Percentiles rank a stretch among this genome's conserved stretches.
Conservation (phyloP, 2,888 invertebrate species). For the Germaria angustata region DNA sequence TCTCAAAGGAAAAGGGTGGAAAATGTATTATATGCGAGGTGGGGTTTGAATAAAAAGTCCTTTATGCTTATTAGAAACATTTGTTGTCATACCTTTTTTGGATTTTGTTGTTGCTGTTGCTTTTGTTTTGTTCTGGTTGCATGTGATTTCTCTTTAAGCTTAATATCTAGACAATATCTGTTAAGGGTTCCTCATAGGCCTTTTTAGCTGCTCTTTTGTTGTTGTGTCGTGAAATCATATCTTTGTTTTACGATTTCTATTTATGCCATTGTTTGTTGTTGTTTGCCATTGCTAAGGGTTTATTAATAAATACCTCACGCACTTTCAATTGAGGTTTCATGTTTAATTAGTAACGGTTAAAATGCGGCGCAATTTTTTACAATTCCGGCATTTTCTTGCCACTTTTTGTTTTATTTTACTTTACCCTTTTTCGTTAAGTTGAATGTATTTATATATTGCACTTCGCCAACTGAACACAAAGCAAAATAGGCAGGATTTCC, state of each 20-base stretch:
- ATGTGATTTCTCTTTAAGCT: constrained; percentile 37
- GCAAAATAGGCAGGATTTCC: constrained; percentile 22
- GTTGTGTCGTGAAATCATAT: constrained; percentile 40
- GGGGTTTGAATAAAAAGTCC: neutral
- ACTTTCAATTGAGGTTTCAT: constrained; percentile 55
- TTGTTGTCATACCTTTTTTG: constrained; percentile 49
- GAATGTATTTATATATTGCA: neutral
- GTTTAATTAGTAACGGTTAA: constrained; percentile 65
- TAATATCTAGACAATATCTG: constrained; percentile 29
- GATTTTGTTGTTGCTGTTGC: too few species aligned
- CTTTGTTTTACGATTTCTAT: neutral
- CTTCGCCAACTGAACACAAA: neutral
- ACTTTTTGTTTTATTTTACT: neutral
- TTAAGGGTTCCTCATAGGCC: constrained; percentile 20
- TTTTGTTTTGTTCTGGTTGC: neutral
- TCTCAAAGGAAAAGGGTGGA: constrained; percentile 22
- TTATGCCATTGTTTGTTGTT: neutral
- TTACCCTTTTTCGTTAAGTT: constrained; percentile 5
- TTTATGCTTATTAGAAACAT: constrained; percentile 42
- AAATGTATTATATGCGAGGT: neutral
- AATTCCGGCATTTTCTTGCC: neutral
- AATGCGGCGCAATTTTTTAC: constrained; percentile 2
- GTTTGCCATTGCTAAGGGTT: constrained; percentile 33
- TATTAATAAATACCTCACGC: constrained; percentile 63
- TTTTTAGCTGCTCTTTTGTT: constrained; percentile 35